Evolutionary conservation across 2,113 vertebrate species (phyloP), one percentile per base, ranked within the genome.

Genomic region (Coptodon bakossiorum): DNA sequence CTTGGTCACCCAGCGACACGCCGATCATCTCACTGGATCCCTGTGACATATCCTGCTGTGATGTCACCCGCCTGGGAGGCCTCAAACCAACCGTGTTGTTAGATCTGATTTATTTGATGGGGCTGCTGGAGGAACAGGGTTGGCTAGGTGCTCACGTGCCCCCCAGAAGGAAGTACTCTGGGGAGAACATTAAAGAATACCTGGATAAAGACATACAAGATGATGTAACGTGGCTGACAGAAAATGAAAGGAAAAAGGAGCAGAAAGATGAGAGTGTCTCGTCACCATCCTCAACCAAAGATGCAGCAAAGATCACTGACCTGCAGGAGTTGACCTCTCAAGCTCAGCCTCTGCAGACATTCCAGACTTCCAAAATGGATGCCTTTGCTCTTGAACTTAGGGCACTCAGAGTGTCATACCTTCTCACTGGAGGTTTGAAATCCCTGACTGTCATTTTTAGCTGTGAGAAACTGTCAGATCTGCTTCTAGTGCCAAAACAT

Each of bases 1-100:
- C 96, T 97, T 97, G 97, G 96, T 97, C 97, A 96, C 97, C 96
- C 94, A 97, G 97, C 91, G 97, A 97, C 93, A 96, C 95, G 2
- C 95, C 95, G 3, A 95, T 97, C 86, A 89, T 94, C 80, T 96
- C 96, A 3, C 89, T 97, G 95, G 97, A 97, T 93, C 95, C 97
- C 7, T 96, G 95, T 6, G 95, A 94, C 52, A 82, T 89, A 9
- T 93, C 95, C 83, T 93, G 92, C 92, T 95, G 96, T 56, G 95
- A 97, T 36, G 68, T 97, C 66, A 83, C 94, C 17, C 92, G 92
- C 45, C 94, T 97, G 27, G 89, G 93, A 76, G 96, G 96, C 81
- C 94, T 97, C 83, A 97, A 95, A 34, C 94, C 96, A 0, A 90
- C 94, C 0, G 95, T 97, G 81, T 81, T 97, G 86, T 94, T 97